These are phyloP conservation scores for Lepidostoma basale DNA, from an alignment of 1,140 invertebrate genomes.

Conservation along the genomic window DNA sequence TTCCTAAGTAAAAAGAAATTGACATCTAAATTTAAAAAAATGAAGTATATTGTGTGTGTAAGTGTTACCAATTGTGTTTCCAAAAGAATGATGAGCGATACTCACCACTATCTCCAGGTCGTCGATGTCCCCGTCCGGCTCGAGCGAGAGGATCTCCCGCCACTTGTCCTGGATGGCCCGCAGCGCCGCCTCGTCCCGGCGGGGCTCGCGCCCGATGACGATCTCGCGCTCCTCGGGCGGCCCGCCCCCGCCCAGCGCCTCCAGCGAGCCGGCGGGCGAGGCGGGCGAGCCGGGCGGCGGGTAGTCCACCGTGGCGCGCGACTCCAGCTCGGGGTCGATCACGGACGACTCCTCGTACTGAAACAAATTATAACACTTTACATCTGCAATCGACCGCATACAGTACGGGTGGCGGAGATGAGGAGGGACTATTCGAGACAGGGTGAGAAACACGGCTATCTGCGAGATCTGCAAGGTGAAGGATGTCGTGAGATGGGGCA, in stretches of 20 bases:
- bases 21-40: no score
- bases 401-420: no score
- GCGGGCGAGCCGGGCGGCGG: slow-evolving; percentile 63
- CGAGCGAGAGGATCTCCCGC: slow-evolving; percentile 65
- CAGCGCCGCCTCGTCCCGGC: slow-evolving; percentile 65
- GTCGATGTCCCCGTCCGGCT: slow-evolving; percentile 58
- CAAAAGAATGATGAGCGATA: no score
- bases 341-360: slow-evolving; percentile 65
- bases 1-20: no score
- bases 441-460: no score
- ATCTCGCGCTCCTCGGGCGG: slow-evolving; percentile 66
- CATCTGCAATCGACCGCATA: neutral
- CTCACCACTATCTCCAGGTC: slow-evolving; percentile 77
- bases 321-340: slow-evolving; percentile 72
- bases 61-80: no score
- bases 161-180: slow-evolving; percentile 73
- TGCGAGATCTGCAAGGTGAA: no score
- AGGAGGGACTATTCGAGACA: no score
- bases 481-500: no score
- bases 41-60: no score
- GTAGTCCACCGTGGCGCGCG: slow-evolving; percentile 60
- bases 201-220: slow-evolving; percentile 64
- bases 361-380: no score
- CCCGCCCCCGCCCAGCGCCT: slow-evolving; percentile 52
- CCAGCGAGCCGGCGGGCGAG: slow-evolving; percentile 59